Evolutionary conservation across 2,888 invertebrate genomes (phyloP), one percentile per base, ranked within the genome.

Genomic region (Epinotia demarniana): DNA sequence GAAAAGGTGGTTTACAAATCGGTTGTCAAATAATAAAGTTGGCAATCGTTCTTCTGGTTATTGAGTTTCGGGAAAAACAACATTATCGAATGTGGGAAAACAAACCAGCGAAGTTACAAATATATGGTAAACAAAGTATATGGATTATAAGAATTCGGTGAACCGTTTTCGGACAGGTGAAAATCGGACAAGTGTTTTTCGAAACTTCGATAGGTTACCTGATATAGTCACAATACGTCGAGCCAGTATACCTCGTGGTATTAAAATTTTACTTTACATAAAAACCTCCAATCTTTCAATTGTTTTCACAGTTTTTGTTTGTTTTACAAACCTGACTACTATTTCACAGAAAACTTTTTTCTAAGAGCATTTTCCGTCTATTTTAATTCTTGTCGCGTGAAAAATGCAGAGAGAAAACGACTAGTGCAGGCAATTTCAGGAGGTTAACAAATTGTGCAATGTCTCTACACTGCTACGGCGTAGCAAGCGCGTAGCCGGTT

Each of bases 371-470:
- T 55, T 43, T 55, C 64, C 23, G 33, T 67, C 79, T 80, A 79
- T 81, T 82, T 82, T 82, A 82, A 80, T 80, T 79, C 80, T 76
- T 80, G 80, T 81, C 80, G 77, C 77, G 77, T 79, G 79, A 83
- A 83, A 84, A 85, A 81, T 82, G 83, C 82, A 81, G 75, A 73
- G 76, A 68, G 78, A 75, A 78, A 80, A 83, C 81, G 80, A 84
- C 80, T 82, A 60, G 84, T 83, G 81, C 86, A 87, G 87, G 89
- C 88, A 88, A 91, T 92, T 90, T 84, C 86, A 86, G 86, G 86
- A 86, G 85, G 89, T 89, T 91, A 92, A 92, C 92, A 92, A 92
- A 92, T 91, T 89, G 90, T 87, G 87, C 86, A 90, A 86, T 86
- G 88, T 88, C 88, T 86, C 88, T 86, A 75, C 75, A 86, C 82